Evolutionary conservation across 1,140 invertebrate genomes (phyloP).

Genomic region (Heliothis virescens): DNA sequence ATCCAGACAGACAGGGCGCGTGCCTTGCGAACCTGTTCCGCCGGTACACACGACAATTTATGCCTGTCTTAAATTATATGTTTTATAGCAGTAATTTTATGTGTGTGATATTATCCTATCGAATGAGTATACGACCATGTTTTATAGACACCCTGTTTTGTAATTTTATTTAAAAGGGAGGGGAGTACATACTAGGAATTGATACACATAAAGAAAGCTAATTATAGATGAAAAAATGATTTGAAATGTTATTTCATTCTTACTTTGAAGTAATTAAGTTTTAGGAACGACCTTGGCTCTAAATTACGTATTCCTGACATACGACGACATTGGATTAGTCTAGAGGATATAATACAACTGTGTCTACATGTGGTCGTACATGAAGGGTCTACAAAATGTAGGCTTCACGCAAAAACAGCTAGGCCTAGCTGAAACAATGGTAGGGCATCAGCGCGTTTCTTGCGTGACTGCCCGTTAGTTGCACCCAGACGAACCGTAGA

Average conservation of each 20-base stretch:
- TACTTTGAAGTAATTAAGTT: no score
- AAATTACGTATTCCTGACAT: constrained; percentile 1
- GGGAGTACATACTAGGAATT: no score
- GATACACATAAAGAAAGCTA: no score
- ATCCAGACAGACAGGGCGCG: constrained; percentile 1
- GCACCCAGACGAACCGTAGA: constrained; percentile 20
- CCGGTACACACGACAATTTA: constrained; percentile 4
- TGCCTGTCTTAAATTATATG: constrained; percentile 1
- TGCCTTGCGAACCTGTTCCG: constrained; percentile 5
- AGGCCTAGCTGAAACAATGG: constrained; percentile 40
- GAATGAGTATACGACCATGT: no score
- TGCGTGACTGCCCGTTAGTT: constrained; percentile 46
- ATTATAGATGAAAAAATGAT: no score
- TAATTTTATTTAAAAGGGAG: no score
- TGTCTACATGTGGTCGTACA: background rate
- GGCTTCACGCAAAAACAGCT: constrained; percentile 17
- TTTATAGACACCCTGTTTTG: no score
- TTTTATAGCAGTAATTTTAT: no score
- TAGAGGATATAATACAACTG: constrained; percentile 1
- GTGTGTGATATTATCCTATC: no score
- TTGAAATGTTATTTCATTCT: no score
- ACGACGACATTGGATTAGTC: background rate
- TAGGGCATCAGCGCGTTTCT: constrained; percentile 34
- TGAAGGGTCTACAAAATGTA: constrained; percentile 21
- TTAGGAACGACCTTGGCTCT: background rate